A percentile compares a stretch with the other conserved stretches of the same genome.
Conservation (phyloP, 1,140 invertebrate species). For the Atopsyche davidsoni region DNA sequence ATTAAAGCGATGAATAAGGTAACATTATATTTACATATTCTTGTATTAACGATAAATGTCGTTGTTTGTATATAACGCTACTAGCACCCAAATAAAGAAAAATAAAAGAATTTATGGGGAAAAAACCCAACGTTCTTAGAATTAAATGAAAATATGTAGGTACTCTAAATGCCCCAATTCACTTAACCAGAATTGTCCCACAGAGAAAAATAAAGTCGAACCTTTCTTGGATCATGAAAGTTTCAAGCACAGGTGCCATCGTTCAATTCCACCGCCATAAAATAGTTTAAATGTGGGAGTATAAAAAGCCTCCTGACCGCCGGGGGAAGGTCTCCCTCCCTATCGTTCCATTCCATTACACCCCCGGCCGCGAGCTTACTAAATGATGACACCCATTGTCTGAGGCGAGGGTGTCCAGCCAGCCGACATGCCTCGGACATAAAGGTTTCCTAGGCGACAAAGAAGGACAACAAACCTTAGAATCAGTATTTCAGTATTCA, state of each 20-base stretch:
- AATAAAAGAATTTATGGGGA: too few relatives aligned
- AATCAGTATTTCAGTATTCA: conserved; percentile 20
- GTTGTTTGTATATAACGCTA: too few relatives aligned
- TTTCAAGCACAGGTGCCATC: conserved; percentile 28
- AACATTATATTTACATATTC: too few relatives aligned
- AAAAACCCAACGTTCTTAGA: too few relatives aligned
- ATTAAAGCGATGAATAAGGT: too few relatives aligned
- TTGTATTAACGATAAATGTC: too few relatives aligned
- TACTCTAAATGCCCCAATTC: not conserved
- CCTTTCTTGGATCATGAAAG: conserved; percentile 21
- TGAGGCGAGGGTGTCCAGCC: conserved; percentile 6
- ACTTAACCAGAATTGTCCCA: conserved; percentile 1
- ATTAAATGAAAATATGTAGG: too few relatives aligned
- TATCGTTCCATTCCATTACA: conserved; percentile 21
- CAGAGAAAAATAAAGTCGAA: conserved; percentile 15
- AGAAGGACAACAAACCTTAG: conserved; percentile 31
- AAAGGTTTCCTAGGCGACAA: conserved; percentile 30
- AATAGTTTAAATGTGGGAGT: conserved; percentile 22
- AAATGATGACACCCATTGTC: conserved; percentile 30
- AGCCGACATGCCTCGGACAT: conserved; percentile 29
- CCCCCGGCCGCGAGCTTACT: conserved; percentile 9
- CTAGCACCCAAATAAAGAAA: too few relatives aligned
- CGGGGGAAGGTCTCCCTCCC: conserved; percentile 2
- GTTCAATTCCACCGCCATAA: conserved; percentile 25
- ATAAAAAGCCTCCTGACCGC: conserved; percentile 27